A percentile compares a stretch with the other conserved stretches of the same genome.
These are phyloP conservation scores for Lithodes maja DNA, from an alignment of 2,888 invertebrate species.

Conservation along the genomic window DNA sequence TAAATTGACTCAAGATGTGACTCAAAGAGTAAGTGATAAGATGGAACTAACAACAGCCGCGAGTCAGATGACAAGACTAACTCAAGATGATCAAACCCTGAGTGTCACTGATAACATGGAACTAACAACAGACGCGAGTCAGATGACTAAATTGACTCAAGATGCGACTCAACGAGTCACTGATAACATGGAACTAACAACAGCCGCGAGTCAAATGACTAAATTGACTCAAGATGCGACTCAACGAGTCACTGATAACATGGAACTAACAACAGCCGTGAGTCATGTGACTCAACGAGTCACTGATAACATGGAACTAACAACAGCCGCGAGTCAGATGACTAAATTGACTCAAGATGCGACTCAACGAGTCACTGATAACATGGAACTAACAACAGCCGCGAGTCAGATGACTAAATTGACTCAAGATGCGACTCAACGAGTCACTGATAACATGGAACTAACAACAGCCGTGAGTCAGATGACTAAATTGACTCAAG, in stretches of 20 bases:
- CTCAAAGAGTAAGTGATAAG: neutral
- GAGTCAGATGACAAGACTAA: constrained; percentile 9
- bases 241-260: neutral
- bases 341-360: neutral
- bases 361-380: neutral
- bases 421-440: neutral
- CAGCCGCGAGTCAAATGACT: neutral
- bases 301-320: constrained; percentile 19
- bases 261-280: constrained; percentile 8
- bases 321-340: constrained; percentile 4
- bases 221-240: neutral
- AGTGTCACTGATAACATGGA: constrained; percentile 1
- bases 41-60: constrained; percentile 19
- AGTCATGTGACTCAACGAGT: neutral
- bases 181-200: constrained; percentile 21
- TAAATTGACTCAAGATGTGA: neutral
- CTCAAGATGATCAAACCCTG: neutral
- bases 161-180: neutral
- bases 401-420: neutral
- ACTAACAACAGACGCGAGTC: neutral
- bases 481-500: neutral
- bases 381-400: constrained; percentile 31
- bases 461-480: neutral
- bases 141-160: neutral
- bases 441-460: neutral